These are phyloP conservation scores for Drosophila pseudotalamancana DNA, from an alignment of 2,888 invertebrate species.

Conservation along the genomic window DNA sequence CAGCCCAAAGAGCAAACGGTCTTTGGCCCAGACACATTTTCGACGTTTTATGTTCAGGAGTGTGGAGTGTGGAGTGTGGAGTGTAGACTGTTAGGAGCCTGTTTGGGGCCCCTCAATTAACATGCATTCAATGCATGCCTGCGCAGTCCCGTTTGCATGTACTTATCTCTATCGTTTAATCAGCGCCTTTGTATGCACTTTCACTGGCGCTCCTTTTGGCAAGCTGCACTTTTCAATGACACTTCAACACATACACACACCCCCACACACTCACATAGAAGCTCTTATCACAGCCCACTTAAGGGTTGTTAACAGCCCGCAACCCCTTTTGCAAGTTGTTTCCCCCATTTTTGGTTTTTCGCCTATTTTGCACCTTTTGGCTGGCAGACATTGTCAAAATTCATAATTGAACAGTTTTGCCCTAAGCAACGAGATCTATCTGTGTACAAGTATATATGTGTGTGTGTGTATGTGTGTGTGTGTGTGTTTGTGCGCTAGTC, in stretches of 20 bases:
- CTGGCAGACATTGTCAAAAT: slow-evolving; percentile 72
- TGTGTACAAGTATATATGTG: slow-evolving; percentile 34
- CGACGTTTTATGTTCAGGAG: neutral
- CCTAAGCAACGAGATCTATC: slow-evolving; percentile 15
- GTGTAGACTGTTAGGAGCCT: neutral
- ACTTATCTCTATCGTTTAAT: slow-evolving; percentile 61
- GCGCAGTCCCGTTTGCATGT: slow-evolving; percentile 11
- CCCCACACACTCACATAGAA: neutral
- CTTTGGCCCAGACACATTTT: slow-evolving; percentile 30
- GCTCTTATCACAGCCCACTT: slow-evolving; percentile 47
- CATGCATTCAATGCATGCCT: slow-evolving; percentile 41
- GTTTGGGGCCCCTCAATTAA: slow-evolving; percentile 44
- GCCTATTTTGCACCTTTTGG: slow-evolving; percentile 70
- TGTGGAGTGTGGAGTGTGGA: too few species aligned
- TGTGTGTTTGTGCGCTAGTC: slow-evolving; percentile 41
- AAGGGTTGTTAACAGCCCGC: slow-evolving; percentile 55
- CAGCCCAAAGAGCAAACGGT: slow-evolving; percentile 18
- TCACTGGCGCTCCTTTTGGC: slow-evolving; percentile 57
- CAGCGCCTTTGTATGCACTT: slow-evolving; percentile 72
- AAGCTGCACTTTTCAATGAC: slow-evolving; percentile 65
- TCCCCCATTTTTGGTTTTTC: slow-evolving; percentile 40
- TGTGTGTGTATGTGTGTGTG: slow-evolving; percentile 16
- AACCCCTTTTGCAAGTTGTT: neutral
- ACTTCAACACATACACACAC: slow-evolving; percentile 35
- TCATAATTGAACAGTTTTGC: slow-evolving; percentile 75